A percentile compares a stretch with the other conserved stretches of the same genome.
phyloP scores from a whole-genome alignment of 2,113 vertebrate species.

The Agelaius tricolor region DNA sequence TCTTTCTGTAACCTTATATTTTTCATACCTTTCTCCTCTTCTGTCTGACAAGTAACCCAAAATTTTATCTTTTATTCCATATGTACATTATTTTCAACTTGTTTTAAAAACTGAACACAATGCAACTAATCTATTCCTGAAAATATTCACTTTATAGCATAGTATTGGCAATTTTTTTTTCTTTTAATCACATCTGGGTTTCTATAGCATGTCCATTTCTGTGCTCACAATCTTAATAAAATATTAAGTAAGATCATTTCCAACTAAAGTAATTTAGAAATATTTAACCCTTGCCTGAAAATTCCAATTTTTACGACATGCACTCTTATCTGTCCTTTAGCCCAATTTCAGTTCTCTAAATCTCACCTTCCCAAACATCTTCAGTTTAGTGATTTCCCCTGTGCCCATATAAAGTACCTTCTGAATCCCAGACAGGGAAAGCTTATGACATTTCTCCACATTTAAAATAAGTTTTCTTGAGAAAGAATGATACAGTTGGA shows the following conservation, averaged over 20 bases:
- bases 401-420: not conserved
- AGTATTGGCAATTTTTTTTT: not conserved
- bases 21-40: not conserved
- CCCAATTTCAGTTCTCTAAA: not conserved
- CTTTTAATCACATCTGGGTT: not conserved
- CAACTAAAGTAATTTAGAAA: not conserved
- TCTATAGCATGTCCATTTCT: not conserved
- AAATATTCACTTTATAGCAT: not conserved
- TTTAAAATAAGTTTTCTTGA: not conserved
- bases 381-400: not conserved
- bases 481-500: not conserved
- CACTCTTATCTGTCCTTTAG: not conserved
- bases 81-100: not conserved
- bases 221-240: not conserved
- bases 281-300: not conserved
- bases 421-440: not conserved
- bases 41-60: not conserved
- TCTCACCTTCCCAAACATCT: not conserved
- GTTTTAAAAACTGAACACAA: not conserved
- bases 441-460: not conserved
- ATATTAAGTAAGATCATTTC: not conserved
- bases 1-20: not conserved
- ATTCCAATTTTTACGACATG: not conserved
- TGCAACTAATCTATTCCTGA: not conserved
- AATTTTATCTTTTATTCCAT: not conserved